Evolutionary conservation across 1,140 invertebrate genomes (phyloP).

Genomic region (Amyelois transitella): DNA sequence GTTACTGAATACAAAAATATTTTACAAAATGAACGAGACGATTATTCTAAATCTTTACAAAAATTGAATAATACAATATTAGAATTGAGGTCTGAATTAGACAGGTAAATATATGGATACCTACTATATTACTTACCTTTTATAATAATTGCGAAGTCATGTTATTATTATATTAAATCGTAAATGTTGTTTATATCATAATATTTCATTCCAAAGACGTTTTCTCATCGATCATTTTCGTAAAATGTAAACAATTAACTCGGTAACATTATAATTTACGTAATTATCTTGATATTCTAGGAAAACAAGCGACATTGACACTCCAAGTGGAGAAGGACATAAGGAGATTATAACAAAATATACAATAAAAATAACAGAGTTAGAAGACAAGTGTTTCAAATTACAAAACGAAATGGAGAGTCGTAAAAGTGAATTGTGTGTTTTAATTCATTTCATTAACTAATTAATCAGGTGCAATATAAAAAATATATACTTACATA

Average conservation of each 20-base stretch:
- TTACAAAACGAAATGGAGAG: slow-evolving; percentile 56
- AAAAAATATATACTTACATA: too few relatives aligned
- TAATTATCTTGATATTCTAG: slow-evolving; percentile 38
- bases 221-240: slow-evolving; percentile 30
- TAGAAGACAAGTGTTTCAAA: slow-evolving; percentile 65
- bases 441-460: too few relatives aligned
- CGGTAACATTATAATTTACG: slow-evolving; percentile 18
- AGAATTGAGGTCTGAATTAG: slow-evolving; percentile 46
- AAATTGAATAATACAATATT: slow-evolving; percentile 47
- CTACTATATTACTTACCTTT: too few relatives aligned
- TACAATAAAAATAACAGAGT: slow-evolving; percentile 48
- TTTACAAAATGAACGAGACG: slow-evolving; percentile 53
- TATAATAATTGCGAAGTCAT: too few relatives aligned
- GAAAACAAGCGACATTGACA: slow-evolving; percentile 25
- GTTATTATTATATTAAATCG: too few relatives aligned
- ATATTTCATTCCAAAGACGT: neutral
- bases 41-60: slow-evolving; percentile 50
- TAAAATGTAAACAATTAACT: slow-evolving; percentile 20
- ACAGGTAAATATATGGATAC: slow-evolving; percentile 43
- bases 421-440: slow-evolving; percentile 54
- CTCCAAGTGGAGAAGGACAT: slow-evolving; percentile 28
- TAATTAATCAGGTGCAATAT: slow-evolving; percentile 6
- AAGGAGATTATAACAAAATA: slow-evolving; percentile 51
- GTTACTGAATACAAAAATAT: slow-evolving; percentile 59
- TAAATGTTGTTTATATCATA: neutral